phyloP scores from a whole-genome alignment of 2,888 invertebrate species.

The Diaphora mendica region DNA sequence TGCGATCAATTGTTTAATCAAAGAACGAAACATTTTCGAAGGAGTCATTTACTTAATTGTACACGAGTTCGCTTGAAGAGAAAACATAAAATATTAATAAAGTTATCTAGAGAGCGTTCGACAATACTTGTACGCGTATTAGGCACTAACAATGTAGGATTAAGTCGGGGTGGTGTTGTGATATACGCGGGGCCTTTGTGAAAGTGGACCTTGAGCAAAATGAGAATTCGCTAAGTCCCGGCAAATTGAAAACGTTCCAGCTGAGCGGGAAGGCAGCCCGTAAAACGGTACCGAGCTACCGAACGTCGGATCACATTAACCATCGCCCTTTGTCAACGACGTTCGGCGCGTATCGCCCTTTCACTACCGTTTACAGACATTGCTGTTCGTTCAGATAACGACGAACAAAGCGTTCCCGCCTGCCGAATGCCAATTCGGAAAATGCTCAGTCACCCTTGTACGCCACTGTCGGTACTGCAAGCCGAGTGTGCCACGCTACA shows the following conservation, averaged over 20 bases:
- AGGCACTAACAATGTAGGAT: conserved; percentile 60
- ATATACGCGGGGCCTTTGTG: conserved; percentile 67
- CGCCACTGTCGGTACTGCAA: conserved; percentile 53
- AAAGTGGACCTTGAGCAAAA: conserved; percentile 65
- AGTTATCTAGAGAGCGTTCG: conserved; percentile 32
- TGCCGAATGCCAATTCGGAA: conserved; percentile 65
- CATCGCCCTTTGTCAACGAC: conserved; percentile 63
- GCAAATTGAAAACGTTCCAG: conserved; percentile 73
- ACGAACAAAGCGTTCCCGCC: conserved; percentile 67
- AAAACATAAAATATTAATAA: conserved; percentile 41
- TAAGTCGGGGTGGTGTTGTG: conserved; percentile 57
- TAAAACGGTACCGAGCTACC: conserved; percentile 51
- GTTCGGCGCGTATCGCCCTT: conserved; percentile 58
- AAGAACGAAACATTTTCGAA: conserved; percentile 25
- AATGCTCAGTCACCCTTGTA: conserved; percentile 69
- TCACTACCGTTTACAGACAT: conserved; percentile 66
- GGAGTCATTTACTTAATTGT: conserved; percentile 47
- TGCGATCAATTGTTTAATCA: conserved; percentile 17
- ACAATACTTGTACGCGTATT: conserved; percentile 45
- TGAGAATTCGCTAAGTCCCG: conserved; percentile 66
- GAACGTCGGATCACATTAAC: conserved; percentile 65
- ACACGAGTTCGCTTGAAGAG: conserved; percentile 27
- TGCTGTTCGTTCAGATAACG: conserved; percentile 72
- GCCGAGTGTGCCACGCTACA: conserved; percentile 8
- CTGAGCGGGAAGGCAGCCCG: conserved; percentile 60